Evolutionary conservation across 2,113 vertebrate genomes (phyloP), one percentile per base, ranked within the genome.

Genomic region (Spilogale gracilis): DNA sequence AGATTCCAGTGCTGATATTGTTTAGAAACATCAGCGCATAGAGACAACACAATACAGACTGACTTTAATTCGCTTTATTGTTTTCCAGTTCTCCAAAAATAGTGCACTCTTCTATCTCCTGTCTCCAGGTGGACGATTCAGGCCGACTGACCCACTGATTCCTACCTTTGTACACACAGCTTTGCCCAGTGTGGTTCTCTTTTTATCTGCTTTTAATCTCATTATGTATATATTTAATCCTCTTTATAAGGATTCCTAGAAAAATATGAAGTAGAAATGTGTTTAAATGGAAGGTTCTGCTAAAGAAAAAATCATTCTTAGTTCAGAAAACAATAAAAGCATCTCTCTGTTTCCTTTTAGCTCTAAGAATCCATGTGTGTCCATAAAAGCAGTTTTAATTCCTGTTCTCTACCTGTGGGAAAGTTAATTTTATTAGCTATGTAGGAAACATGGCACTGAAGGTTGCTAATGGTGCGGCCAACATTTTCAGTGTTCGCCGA

Each of bases 111-210:
- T 50, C 32, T 76, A 5, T 61, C 30, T 5, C 56, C 14, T 52
- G 3, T 16, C 23, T 11, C 32, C 30, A 67, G 21, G 58, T 2
- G 9, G 23, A 58, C 23, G 23, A 1, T 25, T 63, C 61, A 50
- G 58, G 21, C n/a, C 3, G 27, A 20, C 2, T 11, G n/a, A 32
- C 9, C 17, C 43, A 38, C 21, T 4, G 0, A 9, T 1, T 3
- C 21, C 54, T 25, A 38, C 23, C 6, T 95, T 58, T 14, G 23
- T 63, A 30, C 2, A 4, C 11, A 14, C 16, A 25, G 25, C 9
- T 88, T 67, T 20, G 3, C 38, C 38, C 23, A 21, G 7, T 7
- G 9, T 7, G 1, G 16, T 83, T 95, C 79, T 20, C 27, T 9
- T 23, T 73, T 76, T 63, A 20, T 85, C 32, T 69, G 54, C 67